Evolutionary conservation across 2,797 vertebrate species (phyloP), one percentile per base, ranked within the genome.

Genomic region (Falco novaeseelandiae): DNA sequence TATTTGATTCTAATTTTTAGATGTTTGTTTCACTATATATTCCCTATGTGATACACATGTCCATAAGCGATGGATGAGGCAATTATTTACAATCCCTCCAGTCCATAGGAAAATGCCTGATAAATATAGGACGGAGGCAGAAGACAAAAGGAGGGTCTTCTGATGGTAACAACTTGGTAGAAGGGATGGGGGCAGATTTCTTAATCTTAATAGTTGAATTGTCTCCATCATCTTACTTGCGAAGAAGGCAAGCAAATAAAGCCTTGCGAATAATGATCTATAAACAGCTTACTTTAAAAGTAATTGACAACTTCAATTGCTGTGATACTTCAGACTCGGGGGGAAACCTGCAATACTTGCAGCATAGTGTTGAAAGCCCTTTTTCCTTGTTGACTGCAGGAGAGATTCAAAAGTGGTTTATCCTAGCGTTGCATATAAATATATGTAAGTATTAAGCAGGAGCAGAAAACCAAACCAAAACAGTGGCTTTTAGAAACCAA

Each of bases 281-380:
- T 81, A 90, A 94, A 94, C 78, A 95, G 25, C 48, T 91, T 87
- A n/a, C 71, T 92, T 94, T 81, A 86, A 83, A 93, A 88, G 72
- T 78, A 93, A 93, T 88, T 90, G 72, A 76, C 69, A 76, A 16
- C 27, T 73, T 90, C 9, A 6, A 82, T 58, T 94, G 72, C 85
- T 89, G 18, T 81, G 87, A 94, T 94, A 74, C 49, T 89, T 91
- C 82, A 36, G 1, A 72, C 82, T 78, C 65, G 22, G 42, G 49
- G 94, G 86, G 86, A 69, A 83, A 91, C 18, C 42, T 76, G 66
- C 86, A 94, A 93, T 66, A 17, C 27, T 87, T 65, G n/a, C 42
- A 91, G 23, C 14, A 15, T 9, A 54, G 19, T 49, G n/a, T 61
- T 81, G 82, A 69, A 87, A 93, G 22, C 21, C 4, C 4, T 57